Evolutionary conservation across 1,140 invertebrate species (phyloP), one percentile per base, ranked within the genome.

Genomic region (Agrypnia vestita): DNA sequence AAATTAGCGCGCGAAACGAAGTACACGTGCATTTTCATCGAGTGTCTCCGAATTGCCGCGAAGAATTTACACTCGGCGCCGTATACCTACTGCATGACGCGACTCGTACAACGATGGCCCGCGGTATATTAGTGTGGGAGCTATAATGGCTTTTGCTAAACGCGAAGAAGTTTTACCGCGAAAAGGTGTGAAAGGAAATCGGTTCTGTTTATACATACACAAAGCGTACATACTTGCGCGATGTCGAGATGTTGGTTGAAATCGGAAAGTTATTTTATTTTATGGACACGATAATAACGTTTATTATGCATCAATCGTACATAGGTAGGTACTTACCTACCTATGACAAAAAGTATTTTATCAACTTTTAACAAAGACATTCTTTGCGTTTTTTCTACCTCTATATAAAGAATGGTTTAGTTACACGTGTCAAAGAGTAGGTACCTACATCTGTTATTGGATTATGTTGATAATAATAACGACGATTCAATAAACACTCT

Each of bases 151-250:
- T 74, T 74, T 74, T 56, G 71, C 71, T 74, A 74, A 74, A 74
- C 74, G 56, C 55, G 56, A 64, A 64, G 59, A 61, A 76, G 44
- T 76, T 76, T 76, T 76, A 76, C 74, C 74, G 74, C 74, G 74
- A 76, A 76, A 76, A 76, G 74, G 74, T 76, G 74, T 64, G 74
- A 76, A 76, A 56, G 74, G 74, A 76, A 62, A 76, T 76, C 74
- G 74, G 44, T 64, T 76, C 53, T 76, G 74, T 64, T 56, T 64
- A 76, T 44, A 46, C 59, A 47, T 44, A 73, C 49, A 73, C 25
- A 35, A 1, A 35, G 6, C 47, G 19, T 8, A 76, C 17, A 76
- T 15, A 74, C 21, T 46, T 11, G 47, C n/a, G 44, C 21, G 67
- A 43, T 64, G 61, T 71, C 44, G 13, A 71, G 67, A 25, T 71